Evolutionary conservation across 2,888 invertebrate species (phyloP), one percentile per base, ranked within the genome.

Genomic region (Philaethria dido): DNA sequence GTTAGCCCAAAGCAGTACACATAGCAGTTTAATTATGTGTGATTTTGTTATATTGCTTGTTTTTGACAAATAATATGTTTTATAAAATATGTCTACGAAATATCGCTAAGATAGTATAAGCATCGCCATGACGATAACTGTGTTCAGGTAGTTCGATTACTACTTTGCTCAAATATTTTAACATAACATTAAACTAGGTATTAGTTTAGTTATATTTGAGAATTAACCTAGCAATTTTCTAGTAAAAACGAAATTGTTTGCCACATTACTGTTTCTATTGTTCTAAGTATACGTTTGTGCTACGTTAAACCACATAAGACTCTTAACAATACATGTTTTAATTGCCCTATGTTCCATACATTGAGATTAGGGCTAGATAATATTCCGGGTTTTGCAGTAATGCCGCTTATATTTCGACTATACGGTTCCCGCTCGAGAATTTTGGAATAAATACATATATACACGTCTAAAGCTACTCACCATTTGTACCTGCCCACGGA

Each of bases 1-100:
- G 71, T 73, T 71, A 68, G 73, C 69, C 62, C 57, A 54, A 60
- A 64, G 44, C 66, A 50, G 47, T 64, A 48, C 18, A 66, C 57
- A 60, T 6, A 0, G 29, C 8, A 29, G 14, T 22, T 42, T 22
- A 22, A 39, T 39, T 39, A 39, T 39, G 13, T 39, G 39, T 39
- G 13, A 1, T 39, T 39, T 39, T 39, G 11, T 39, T 3, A 39
- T 39, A 39, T 39, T 36, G 33, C 33, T 36, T 36, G 13, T 39
- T 13, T 39, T 39, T 1, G 13, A 13, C 39, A 39, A 13, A 39
- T 13, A 39, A 33, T 25, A 5, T 25, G 8, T 13, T 13, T 13
- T 39, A 2, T 13, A 11, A 36, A 36, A 9, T 9, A 39, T 6
- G 29, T 39, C 13, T 33, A 33, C 2, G 39, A 39, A 39, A 39